Evolutionary conservation across 2,888 invertebrate species (phyloP).

Genomic region (Cantharis flavilabris): DNA sequence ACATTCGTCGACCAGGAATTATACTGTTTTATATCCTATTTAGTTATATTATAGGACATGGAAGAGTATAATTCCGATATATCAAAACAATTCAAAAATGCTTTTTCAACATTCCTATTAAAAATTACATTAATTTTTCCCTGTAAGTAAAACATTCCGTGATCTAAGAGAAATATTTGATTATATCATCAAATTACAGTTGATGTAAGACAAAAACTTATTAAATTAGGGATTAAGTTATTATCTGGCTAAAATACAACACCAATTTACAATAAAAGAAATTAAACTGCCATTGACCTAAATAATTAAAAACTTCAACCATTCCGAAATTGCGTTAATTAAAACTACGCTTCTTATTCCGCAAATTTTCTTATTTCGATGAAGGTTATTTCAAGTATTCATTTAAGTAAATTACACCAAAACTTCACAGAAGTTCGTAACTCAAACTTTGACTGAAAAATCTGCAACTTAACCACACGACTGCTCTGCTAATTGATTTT

Average conservation of each 20-base stretch:
- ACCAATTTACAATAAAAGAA: neutral
- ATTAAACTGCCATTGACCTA: neutral
- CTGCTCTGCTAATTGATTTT: neutral
- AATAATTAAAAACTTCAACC: neutral
- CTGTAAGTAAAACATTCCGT: neutral
- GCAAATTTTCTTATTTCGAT: neutral
- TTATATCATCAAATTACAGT: too few species aligned
- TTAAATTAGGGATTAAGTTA: neutral
- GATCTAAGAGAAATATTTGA: neutral
- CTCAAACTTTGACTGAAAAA: neutral
- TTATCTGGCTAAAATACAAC: neutral
- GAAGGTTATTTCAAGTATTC: neutral
- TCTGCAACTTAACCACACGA: neutral
- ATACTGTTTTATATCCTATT: too few species aligned
- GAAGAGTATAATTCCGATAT: too few species aligned
- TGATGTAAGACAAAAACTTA: neutral
- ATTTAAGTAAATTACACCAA: neutral
- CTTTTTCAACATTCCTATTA: too few species aligned
- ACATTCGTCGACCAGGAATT: too few species aligned
- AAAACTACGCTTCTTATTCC: neutral
- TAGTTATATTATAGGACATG: too few species aligned
- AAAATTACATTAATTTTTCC: too few species aligned
- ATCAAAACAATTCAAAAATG: too few species aligned
- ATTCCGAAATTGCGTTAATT: neutral
- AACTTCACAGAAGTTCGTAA: neutral